phyloP scores from a whole-genome alignment of 2,888 invertebrate species.

The Amblyteles armatorius region DNA sequence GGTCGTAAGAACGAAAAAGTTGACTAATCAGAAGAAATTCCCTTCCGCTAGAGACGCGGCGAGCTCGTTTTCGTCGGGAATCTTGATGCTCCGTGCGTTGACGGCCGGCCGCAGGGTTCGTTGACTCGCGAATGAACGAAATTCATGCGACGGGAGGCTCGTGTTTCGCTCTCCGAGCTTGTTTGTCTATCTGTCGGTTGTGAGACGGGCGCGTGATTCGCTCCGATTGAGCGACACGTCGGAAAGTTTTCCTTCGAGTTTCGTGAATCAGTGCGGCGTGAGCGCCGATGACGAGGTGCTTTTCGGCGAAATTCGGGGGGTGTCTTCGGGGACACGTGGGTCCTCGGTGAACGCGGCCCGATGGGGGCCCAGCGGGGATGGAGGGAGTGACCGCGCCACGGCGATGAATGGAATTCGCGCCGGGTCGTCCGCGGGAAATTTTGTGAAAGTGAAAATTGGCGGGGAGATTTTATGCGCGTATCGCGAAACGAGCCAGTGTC shows the following conservation, averaged over 20 bases:
- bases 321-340: background rate
- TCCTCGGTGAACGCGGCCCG: background rate
- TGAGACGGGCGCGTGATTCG: constrained; percentile 19
- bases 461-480: background rate
- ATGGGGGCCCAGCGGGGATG: background rate
- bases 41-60: background rate
- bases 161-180: constrained; percentile 27
- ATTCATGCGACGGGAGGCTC: constrained; percentile 21
- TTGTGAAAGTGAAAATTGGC: background rate
- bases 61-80: background rate
- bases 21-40: background rate
- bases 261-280: background rate
- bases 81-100: background rate
- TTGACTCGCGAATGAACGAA: constrained; percentile 59
- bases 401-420: background rate
- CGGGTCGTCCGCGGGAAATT: background rate
- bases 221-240: constrained; percentile 14
- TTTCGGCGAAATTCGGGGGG: background rate
- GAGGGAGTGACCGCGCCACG: background rate
- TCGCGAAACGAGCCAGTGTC: constrained; percentile 4
- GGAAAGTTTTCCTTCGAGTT: constrained; percentile 23
- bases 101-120: constrained; percentile 37
- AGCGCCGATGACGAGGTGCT: background rate
- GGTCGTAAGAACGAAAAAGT: background rate
- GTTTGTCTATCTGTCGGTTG: constrained; percentile 47